Conservation (phyloP, 2,888 invertebrate genomes). For the Schizotus pectinicornis region DNA sequence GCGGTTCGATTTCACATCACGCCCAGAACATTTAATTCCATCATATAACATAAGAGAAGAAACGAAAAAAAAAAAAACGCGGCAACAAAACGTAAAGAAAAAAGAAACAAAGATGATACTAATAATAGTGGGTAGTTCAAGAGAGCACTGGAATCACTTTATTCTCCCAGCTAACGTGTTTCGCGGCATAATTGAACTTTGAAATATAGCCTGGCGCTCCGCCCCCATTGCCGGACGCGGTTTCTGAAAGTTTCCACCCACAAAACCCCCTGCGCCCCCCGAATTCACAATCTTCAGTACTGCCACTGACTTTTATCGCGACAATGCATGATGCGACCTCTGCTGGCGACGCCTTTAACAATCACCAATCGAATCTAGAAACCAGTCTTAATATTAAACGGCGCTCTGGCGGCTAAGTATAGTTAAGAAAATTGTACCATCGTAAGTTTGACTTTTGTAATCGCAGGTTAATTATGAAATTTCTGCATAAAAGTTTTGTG, state of each 20-base stretch:
- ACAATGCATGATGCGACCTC: too few relatives aligned
- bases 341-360: too few relatives aligned
- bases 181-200: slow-evolving; percentile 57
- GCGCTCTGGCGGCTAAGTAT: too few relatives aligned
- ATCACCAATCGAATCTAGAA: too few relatives aligned
- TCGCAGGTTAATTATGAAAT: too few relatives aligned
- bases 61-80: slow-evolving; percentile 13
- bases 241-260: slow-evolving; percentile 44
- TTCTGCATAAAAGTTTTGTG: too few relatives aligned
- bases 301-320: too few relatives aligned
- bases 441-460: too few relatives aligned
- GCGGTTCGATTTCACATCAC: slow-evolving; percentile 34
- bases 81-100: background rate
- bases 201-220: slow-evolving; percentile 52
- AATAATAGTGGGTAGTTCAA: slow-evolving; percentile 44
- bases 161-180: slow-evolving; percentile 45
- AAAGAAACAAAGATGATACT: slow-evolving; percentile 38
- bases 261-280: slow-evolving; percentile 28
- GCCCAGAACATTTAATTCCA: slow-evolving; percentile 36
- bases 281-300: slow-evolving; percentile 26
- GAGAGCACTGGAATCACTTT: slow-evolving; percentile 49
- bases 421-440: too few relatives aligned
- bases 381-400: too few relatives aligned
- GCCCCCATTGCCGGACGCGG: slow-evolving; percentile 45
- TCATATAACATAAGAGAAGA: background rate